Evolutionary conservation across 2,797 vertebrate genomes (phyloP).

Genomic region (Pygocentrus nattereri): DNA sequence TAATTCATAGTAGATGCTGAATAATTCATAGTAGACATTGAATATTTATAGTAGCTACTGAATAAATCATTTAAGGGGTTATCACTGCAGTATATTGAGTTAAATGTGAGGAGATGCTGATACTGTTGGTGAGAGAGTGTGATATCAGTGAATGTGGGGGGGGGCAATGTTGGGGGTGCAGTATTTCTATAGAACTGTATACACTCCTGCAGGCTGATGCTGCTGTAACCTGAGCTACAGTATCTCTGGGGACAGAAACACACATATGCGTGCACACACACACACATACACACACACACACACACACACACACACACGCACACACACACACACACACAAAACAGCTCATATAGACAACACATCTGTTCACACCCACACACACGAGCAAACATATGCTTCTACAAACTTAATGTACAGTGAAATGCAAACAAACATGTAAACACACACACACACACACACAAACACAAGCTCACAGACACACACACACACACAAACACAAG

Average conservation of each 20-base stretch:
- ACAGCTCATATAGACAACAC: constrained; percentile 6
- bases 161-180: background rate
- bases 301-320: background rate
- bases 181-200: background rate
- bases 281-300: no score
- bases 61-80: no score
- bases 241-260: constrained; percentile 41
- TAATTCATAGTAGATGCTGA: no score
- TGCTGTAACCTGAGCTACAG: constrained; percentile 45
- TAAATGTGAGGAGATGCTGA: no score
- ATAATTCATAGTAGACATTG: no score
- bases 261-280: background rate
- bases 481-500: background rate
- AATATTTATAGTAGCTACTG: no score
- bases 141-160: background rate
- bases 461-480: background rate
- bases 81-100: no score
- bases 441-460: background rate
- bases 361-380: constrained; percentile 16
- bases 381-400: constrained; percentile 36
- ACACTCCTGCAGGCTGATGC: background rate
- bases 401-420: background rate
- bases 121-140: no score
- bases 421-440: background rate
- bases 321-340: background rate